phyloP scores from a whole-genome alignment of 1,140 invertebrate species.

The Drosophila baimaii region DNA sequence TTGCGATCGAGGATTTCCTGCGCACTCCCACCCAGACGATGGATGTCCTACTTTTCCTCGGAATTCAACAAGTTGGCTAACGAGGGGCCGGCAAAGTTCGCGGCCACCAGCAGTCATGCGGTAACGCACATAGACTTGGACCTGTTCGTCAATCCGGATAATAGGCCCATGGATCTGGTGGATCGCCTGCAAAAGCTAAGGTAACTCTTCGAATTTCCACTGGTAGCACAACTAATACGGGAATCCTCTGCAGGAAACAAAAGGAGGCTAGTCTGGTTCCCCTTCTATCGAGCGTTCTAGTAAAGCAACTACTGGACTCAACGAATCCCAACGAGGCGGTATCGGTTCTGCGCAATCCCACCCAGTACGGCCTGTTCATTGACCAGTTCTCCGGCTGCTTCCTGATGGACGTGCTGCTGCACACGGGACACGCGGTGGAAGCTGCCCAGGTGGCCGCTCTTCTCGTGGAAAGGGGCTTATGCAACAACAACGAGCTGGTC shows the following conservation, averaged over 20 bases:
- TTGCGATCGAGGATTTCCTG: slow-evolving; percentile 45
- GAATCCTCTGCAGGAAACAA: slow-evolving; percentile 44
- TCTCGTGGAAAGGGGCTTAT: slow-evolving; percentile 93
- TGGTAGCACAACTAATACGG: background rate
- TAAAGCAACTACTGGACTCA: slow-evolving; percentile 61
- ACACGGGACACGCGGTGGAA: slow-evolving; percentile 88
- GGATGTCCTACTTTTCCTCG: slow-evolving; percentile 61
- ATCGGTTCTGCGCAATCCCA: slow-evolving; percentile 90
- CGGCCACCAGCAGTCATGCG: slow-evolving; percentile 5
- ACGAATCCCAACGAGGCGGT: slow-evolving; percentile 86
- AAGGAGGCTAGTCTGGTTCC: slow-evolving; percentile 59
- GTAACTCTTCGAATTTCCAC: background rate
- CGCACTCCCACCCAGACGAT: slow-evolving; percentile 35
- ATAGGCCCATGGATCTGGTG: slow-evolving; percentile 59
- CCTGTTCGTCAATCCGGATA: slow-evolving; percentile 58
- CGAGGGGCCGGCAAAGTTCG: slow-evolving; percentile 29
- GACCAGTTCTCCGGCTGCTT: slow-evolving; percentile 92
- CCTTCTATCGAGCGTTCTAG: slow-evolving; percentile 46
- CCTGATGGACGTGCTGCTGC: slow-evolving; percentile 92
- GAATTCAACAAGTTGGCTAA: slow-evolving; percentile 61
- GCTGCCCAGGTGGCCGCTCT: slow-evolving; percentile 88
- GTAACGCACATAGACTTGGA: slow-evolving; percentile 52
- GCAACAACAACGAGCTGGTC: slow-evolving; percentile 91
- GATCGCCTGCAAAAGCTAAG: slow-evolving; percentile 57
- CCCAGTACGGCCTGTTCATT: slow-evolving; percentile 95